Evolutionary conservation across 2,888 invertebrate genomes (phyloP).

Genomic region (Drosophila colorata): DNA sequence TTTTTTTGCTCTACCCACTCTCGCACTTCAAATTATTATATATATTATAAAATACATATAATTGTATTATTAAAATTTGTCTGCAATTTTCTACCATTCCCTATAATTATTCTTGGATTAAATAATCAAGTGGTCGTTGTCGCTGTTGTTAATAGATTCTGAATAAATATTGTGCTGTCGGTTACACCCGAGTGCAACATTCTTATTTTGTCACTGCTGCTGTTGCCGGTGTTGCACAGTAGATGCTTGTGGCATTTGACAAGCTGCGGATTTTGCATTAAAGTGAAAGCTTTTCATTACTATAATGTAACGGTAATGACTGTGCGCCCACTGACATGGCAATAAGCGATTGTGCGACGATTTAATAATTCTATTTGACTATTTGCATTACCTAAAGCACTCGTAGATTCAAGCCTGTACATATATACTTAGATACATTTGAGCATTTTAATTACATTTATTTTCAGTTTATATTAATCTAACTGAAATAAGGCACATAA

Average conservation of each 20-base stretch:
- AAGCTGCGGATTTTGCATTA: conserved; percentile 52
- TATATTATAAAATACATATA: no score
- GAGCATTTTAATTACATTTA: not conserved
- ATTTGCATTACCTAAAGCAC: not conserved
- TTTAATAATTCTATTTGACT: conserved; percentile 31
- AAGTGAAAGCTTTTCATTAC: conserved; percentile 63
- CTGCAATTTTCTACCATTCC: no score
- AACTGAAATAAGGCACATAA: not conserved
- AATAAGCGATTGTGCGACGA: conserved; percentile 17
- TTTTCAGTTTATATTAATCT: not conserved
- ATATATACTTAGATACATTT: not conserved
- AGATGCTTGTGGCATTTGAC: conserved; percentile 41
- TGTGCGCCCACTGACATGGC: conserved; percentile 17
- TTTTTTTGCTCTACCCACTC: no score
- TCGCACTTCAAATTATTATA: no score
- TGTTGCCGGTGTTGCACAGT: conserved; percentile 16
- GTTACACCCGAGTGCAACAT: no score
- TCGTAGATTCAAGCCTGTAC: not conserved
- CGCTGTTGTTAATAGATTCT: no score
- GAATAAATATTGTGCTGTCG: no score
- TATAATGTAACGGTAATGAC: conserved; percentile 51
- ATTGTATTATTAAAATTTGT: no score
- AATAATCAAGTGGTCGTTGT: no score
- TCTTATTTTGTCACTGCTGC: conserved; percentile 14
- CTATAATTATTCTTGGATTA: no score